These are phyloP conservation scores for Channa striata DNA, from an alignment of 2,797 vertebrate genomes.

Conservation along the genomic window DNA sequence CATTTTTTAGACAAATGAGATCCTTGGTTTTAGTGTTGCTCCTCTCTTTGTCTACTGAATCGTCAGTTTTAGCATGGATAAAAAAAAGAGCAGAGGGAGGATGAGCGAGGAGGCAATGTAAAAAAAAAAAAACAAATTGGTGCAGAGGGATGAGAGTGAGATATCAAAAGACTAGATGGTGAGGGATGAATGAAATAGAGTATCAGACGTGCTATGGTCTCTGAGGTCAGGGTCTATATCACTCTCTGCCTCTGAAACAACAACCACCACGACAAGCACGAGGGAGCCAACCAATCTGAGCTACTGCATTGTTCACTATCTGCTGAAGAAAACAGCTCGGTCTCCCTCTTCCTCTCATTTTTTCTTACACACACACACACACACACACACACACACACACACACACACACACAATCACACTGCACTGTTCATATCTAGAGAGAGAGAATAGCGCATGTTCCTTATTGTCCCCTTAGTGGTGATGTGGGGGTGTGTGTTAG, in stretches of 20 bases:
- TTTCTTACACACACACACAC: neutral
- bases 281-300: conserved; percentile 79
- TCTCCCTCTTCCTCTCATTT: conserved; percentile 35
- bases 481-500: conserved; percentile 84
- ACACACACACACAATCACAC: conserved; percentile 58
- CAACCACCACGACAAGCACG: conserved; percentile 67
- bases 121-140: conserved; percentile 76
- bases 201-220: conserved; percentile 67
- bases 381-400: conserved; percentile 15
- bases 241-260: conserved; percentile 70
- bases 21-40: conserved; percentile 55
- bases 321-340: conserved; percentile 68
- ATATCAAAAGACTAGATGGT: conserved; percentile 74
- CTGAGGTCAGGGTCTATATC: conserved; percentile 77
- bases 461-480: conserved; percentile 85
- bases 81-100: conserved; percentile 49
- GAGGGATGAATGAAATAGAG: conserved; percentile 70
- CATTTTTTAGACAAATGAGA: conserved; percentile 71
- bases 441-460: conserved; percentile 79
- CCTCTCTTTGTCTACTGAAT: conserved; percentile 67
- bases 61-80: conserved; percentile 57
- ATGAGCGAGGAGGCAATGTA: conserved; percentile 67
- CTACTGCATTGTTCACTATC: conserved; percentile 81
- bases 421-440: conserved; percentile 79
- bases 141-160: conserved; percentile 73